These are phyloP conservation scores for Pseudopodoces humilis DNA, from an alignment of 2,113 vertebrate genomes.

Conservation along the genomic window DNA sequence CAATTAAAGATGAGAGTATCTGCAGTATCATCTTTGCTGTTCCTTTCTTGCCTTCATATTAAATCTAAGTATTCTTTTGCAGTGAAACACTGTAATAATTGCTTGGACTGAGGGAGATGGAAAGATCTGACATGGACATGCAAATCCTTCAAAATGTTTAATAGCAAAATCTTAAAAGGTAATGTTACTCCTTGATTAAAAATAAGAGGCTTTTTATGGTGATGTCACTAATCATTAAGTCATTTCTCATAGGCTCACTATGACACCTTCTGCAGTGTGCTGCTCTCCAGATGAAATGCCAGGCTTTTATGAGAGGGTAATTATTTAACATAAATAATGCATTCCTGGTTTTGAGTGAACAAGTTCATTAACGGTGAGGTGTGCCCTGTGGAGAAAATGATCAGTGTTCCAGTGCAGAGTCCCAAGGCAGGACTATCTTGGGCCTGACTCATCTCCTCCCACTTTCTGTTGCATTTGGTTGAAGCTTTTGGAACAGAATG, in stretches of 20 bases:
- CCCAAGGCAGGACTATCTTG: background rate
- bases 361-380: background rate
- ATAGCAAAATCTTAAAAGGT: background rate
- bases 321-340: conserved; percentile 19
- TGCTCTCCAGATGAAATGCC: background rate
- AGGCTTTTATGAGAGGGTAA: background rate
- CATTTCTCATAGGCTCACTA: background rate
- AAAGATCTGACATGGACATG: background rate
- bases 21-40: background rate
- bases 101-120: background rate
- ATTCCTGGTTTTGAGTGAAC: background rate
- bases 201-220: background rate
- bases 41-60: background rate
- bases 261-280: background rate
- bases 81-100: background rate
- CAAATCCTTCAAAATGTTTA: background rate
- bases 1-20: background rate
- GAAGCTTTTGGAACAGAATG: background rate
- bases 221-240: background rate
- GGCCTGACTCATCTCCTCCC: background rate
- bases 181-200: background rate
- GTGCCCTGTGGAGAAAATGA: background rate
- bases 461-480: background rate
- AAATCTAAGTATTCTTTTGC: background rate
- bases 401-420: background rate